Percentiles rank a stretch among this genome's conserved stretches.
Conservation (phyloP, 53 echinoderm and acorn worm species). For the Arbacia lixula region DNA sequence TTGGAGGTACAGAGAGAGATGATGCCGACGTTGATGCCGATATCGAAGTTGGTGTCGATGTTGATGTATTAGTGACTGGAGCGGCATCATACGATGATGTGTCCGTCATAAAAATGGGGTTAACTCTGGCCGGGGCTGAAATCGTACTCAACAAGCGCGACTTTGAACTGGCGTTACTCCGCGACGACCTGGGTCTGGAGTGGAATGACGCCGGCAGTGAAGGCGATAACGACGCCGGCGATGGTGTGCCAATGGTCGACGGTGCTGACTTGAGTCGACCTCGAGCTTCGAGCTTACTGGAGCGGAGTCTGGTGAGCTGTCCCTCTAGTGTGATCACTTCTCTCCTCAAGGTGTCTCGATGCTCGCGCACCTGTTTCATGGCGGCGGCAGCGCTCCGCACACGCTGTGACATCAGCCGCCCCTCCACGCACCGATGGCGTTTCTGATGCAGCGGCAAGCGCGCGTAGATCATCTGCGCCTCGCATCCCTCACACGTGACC, state of each 20-base stretch:
- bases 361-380: conserved; percentile 56
- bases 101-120: conserved; percentile 2
- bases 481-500: conserved; percentile 61
- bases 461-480: conserved; percentile 37
- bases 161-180: conserved; percentile 5
- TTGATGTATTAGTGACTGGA: neutral
- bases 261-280: conserved; percentile 32
- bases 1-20: neutral
- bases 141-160: neutral
- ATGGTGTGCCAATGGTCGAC: neutral
- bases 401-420: conserved; percentile 39
- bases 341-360: conserved; percentile 31
- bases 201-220: conserved; percentile 2
- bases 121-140: neutral
- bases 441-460: conserved; percentile 54
- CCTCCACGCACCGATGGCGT: conserved; percentile 59
- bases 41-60: neutral
- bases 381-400: conserved; percentile 45
- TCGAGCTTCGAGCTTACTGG: conserved; percentile 59
- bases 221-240: neutral
- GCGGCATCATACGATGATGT: neutral
- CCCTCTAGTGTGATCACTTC: conserved; percentile 54
- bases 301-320: conserved; percentile 58
- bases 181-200: conserved; percentile 2
- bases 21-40: conserved; percentile 7